Conservation (phyloP, 2,888 invertebrate species). For the Xanthorhoe spadicearia region DNA sequence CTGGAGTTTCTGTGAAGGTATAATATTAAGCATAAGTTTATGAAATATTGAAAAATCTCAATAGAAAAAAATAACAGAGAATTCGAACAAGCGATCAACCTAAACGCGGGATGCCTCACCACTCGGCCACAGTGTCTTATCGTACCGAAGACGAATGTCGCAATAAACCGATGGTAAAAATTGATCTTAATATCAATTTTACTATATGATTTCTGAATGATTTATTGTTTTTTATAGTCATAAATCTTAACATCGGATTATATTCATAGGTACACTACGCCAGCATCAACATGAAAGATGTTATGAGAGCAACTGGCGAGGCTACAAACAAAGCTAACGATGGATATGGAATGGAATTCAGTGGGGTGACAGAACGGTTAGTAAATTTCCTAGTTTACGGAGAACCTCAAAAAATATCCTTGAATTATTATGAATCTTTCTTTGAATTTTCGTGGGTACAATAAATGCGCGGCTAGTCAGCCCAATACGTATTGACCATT, state of each 20-base stretch:
- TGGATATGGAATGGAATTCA: slow-evolving; percentile 68
- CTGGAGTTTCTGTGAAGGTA: slow-evolving; percentile 58
- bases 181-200: no score
- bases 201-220: not conserved
- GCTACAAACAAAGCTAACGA: slow-evolving; percentile 31
- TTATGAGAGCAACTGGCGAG: slow-evolving; percentile 51
- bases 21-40: no score
- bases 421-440: no score
- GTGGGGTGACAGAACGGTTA: slow-evolving; percentile 63
- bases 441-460: no score
- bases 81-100: no score
- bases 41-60: no score
- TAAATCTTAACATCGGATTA: slow-evolving; percentile 39
- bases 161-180: no score
- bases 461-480: no score
- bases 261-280: slow-evolving; percentile 54
- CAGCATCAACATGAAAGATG: slow-evolving; percentile 53
- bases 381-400: not conserved
- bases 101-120: no score
- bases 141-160: no score
- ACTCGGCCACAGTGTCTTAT: no score
- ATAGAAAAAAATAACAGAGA: no score
- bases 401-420: not conserved
- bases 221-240: not conserved
- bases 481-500: not conserved